Percentiles rank a stretch among this genome's conserved stretches.
phyloP scores from a whole-genome alignment of 64 coral and sea anemone genomes.

The Stylophora pistillata region DNA sequence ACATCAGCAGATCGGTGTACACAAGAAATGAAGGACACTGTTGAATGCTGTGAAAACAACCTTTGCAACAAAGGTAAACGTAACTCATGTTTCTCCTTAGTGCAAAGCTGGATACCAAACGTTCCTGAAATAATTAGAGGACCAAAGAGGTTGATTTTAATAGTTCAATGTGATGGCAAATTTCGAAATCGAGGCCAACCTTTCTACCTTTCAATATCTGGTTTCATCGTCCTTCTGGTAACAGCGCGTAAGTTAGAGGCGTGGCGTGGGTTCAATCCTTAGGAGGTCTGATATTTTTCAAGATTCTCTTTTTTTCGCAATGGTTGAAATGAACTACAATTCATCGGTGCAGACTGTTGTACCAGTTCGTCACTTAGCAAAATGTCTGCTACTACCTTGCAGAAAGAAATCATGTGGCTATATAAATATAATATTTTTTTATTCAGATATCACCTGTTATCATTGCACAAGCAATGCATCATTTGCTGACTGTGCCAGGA shows the following conservation, averaged over 20 bases:
- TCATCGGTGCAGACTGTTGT: neutral
- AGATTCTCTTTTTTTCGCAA: no score
- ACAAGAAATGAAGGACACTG: neutral
- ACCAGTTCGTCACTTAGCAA: neutral
- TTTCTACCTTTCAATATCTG: no score
- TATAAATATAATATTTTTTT: neutral
- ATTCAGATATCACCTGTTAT: constrained; percentile 1
- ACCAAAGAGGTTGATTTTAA: neutral
- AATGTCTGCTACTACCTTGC: neutral
- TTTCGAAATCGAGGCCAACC: no score
- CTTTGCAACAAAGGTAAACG: neutral
- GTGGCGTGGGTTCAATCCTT: no score
- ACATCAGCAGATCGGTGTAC: neutral
- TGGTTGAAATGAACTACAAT: neutral
- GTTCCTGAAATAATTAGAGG: neutral
- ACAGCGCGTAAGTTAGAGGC: no score
- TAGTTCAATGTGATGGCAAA: no score
- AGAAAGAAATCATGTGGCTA: neutral
- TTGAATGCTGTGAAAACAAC: neutral
- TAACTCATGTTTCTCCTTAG: neutral
- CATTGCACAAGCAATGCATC: neutral
- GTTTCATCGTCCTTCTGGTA: no score
- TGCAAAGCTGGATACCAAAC: neutral
- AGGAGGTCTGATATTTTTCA: no score
- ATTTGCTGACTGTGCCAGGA: neutral